These are phyloP conservation scores for Mastacembelus armatus DNA, from an alignment of 2,797 vertebrate species.

Conservation along the genomic window DNA sequence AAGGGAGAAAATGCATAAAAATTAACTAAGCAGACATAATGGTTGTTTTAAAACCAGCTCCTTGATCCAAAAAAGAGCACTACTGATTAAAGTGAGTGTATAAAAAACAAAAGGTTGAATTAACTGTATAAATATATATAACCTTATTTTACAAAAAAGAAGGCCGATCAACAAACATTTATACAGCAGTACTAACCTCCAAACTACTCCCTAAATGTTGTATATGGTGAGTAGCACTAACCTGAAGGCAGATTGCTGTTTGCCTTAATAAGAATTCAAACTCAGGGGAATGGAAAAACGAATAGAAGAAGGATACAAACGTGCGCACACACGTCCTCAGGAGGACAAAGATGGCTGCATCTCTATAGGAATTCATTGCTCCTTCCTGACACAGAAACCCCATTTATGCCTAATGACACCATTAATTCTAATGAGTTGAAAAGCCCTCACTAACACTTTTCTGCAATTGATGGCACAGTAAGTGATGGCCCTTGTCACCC, in stretches of 20 bases:
- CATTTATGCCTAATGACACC: conserved; percentile 78
- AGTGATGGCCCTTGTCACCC: conserved; percentile 62
- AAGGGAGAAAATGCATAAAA: conserved; percentile 26
- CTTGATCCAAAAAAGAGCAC: conserved; percentile 15
- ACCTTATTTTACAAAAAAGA: conserved; percentile 15
- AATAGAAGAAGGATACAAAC: conserved; percentile 45
- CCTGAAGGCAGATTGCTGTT: conserved; percentile 46
- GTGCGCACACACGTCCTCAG: conserved; percentile 49
- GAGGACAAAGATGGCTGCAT: conserved; percentile 53
- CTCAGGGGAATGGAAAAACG: conserved; percentile 35
- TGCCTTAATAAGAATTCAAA: conserved; percentile 61
- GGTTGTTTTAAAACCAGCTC: conserved; percentile 17
- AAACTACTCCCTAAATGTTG: conserved; percentile 19
- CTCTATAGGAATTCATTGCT: conserved; percentile 60
- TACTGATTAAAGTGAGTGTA: conserved; percentile 1
- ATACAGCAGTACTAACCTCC: neutral
- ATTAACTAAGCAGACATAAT: conserved; percentile 31
- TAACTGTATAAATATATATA: conserved; percentile 18
- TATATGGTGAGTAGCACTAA: conserved; percentile 42
- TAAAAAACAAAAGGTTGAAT: conserved; percentile 1
- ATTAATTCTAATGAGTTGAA: conserved; percentile 78
- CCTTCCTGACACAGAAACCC: conserved; percentile 74
- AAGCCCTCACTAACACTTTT: conserved; percentile 56
- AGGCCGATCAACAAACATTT: conserved; percentile 15
- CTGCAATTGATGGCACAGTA: conserved; percentile 63